Evolutionary conservation across 2,797 vertebrate genomes (phyloP), one percentile per base, ranked within the genome.

Genomic region (Apogon hyalosoma): DNA sequence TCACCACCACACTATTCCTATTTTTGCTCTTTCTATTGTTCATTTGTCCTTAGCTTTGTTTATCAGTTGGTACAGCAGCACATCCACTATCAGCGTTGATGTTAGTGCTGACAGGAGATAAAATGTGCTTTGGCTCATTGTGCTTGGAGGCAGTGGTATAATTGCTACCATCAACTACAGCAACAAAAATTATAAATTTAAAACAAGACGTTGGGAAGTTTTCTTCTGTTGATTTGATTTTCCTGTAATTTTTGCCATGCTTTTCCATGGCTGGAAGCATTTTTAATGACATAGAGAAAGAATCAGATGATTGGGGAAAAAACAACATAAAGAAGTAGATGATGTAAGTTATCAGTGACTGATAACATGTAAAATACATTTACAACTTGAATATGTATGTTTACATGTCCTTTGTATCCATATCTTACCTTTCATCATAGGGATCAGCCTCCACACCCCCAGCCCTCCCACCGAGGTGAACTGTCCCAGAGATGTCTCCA

Each of bases 371-470:
- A 28, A 28, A 28, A 28, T 28, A 28, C 1, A 28, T 28, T 3
- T 28, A 28, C 24, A 28, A 28, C 24, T 28, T 28, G 4, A 28
- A 6, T 2, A 28, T 5, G 24, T 28, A 28, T 28, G 24, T 28
- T 28, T 28, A 3, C 24, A 28, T 28, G 6, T 28, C 24, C 24
- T 21, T 49, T 16, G 12, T 21, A 11, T n/a, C 9, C 10, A 10
- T 2, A 19, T 65, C 63, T 70, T 88, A 98, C 96, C 96, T 95
- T 98, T 97, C 94, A 98, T 97, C 96, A 98, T 97, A 0, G 96
- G 96, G 1, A 96, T 86, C 65, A 97, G 92, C 79, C 90, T 96
- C 96, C 96, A 98, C 60, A 97, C 96, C 7, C 96, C 96, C 1
- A 97, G 86, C 0, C 96, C 96, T 0, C 96, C 96, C 0, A 96